phyloP scores from a whole-genome alignment of 2,113 vertebrate genomes.

The Danio rerio region GRCz12tu NC_133177.1:35162501-35163000 shows the following conservation, averaged over 20 bases:
- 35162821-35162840: background rate
- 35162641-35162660: conserved; percentile 58
- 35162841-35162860: background rate
- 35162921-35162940: no score
- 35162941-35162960: no score
- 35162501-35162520: conserved; percentile 6
- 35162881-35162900: no score
- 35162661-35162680: conserved; percentile 41
- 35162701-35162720: conserved; percentile 24
- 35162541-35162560: conserved; percentile 16
- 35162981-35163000: no score
- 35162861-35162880: background rate
- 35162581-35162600: conserved; percentile 45
- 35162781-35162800: conserved; percentile 1
- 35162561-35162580: conserved; percentile 47
- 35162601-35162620: conserved; percentile 56
- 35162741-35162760: conserved; percentile 14
- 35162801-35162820: background rate
- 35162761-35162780: background rate
- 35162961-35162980: no score
- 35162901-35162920: no score
- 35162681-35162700: conserved; percentile 14
- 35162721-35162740: background rate
- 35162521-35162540: background rate
- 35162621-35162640: conserved; percentile 56